These are phyloP conservation scores for Agriopis aurantiaria DNA, from an alignment of 2,888 invertebrate species.

Conservation along the genomic window DNA sequence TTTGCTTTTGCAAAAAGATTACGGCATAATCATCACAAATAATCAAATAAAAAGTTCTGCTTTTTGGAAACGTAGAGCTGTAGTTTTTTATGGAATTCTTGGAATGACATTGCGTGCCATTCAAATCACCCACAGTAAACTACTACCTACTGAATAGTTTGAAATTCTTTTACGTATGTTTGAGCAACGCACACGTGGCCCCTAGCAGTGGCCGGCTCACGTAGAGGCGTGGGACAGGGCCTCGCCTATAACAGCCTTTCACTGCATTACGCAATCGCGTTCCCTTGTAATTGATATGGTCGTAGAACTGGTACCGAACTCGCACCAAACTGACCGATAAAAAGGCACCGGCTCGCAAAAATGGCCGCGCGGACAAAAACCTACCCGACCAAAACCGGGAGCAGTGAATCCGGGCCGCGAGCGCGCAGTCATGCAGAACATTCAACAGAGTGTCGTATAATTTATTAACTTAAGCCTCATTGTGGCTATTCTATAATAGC, in stretches of 20 bases:
- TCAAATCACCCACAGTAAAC: constrained; percentile 36
- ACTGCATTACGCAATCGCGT: constrained; percentile 67
- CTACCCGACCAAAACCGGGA: constrained; percentile 62
- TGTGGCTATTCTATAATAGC: constrained; percentile 59
- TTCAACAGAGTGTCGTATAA: constrained; percentile 62
- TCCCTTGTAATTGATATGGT: constrained; percentile 73
- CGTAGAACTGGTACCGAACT: constrained; percentile 58
- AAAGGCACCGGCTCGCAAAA: constrained; percentile 59
- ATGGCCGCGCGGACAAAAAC: constrained; percentile 65
- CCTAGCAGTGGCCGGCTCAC: constrained; percentile 44
- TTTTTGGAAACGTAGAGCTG: not conserved
- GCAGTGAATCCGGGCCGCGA: constrained; percentile 35
- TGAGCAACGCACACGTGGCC: constrained; percentile 48
- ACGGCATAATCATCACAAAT: too few relatives aligned
- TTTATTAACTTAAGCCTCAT: constrained; percentile 53
- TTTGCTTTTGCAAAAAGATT: too few relatives aligned
- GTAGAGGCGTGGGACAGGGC: constrained; percentile 56
- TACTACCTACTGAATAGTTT: constrained; percentile 32
- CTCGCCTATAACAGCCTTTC: constrained; percentile 59
- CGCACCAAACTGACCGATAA: constrained; percentile 57
- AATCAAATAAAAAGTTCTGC: too few relatives aligned
- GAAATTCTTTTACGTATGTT: constrained; percentile 47
- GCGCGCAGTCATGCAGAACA: constrained; percentile 51
- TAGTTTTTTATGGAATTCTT: too few relatives aligned
- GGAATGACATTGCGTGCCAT: not conserved